Evolutionary conservation across 2,888 invertebrate species (phyloP), one percentile per base, ranked within the genome.

Genomic region (Hemicrepidius hirtus): DNA sequence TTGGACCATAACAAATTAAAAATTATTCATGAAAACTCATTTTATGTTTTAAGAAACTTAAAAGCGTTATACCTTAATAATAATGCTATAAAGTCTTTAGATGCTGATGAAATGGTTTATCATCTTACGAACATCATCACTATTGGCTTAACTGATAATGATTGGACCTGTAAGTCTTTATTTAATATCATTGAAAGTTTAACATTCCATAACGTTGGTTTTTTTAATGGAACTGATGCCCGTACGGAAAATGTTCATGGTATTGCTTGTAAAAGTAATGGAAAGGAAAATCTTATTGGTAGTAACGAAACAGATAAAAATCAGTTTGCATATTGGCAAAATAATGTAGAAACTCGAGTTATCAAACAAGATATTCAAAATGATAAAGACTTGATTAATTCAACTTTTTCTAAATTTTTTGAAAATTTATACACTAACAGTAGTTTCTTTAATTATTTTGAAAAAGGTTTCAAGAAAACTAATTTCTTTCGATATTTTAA

Each of bases 21-120:
- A 9, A 9, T 32, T 4, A 20, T 73, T 28, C 69, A 65, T 0
- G 73, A 70, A 50, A 66, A 32, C 9, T 70, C 73, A 7, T 73
- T 73, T 64, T 66, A 70, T 13, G 69, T 70, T 9, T 46, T 73
- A 3, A 2, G 62, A 28, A 73, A 73, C 5, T 63, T 73, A 40
- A 53, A 37, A 69, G 21, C 9, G 5, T 24, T 73, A 13, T 57
- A 70, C 18, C 18, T 73, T 4, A 55, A 32, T 1, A 60, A 70
- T 40, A 73, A 73, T 55, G 37, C 21, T 4, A 32, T 73, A 12
- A 40, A 7, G 9, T 13, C 35, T 2, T 49, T 73, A 12, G 40
- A 73, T 28, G 49, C 40, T 0, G 5, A 24, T 3, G 66, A 62
- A 28, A 40, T 73, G n/a, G 7, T 69, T 2, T 55, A 20, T 10